Percentiles rank a stretch among this genome's conserved stretches.
These are phyloP conservation scores for Hypanus sabinus DNA, from an alignment of 2,113 vertebrate genomes.

Conservation along the genomic window DNA sequence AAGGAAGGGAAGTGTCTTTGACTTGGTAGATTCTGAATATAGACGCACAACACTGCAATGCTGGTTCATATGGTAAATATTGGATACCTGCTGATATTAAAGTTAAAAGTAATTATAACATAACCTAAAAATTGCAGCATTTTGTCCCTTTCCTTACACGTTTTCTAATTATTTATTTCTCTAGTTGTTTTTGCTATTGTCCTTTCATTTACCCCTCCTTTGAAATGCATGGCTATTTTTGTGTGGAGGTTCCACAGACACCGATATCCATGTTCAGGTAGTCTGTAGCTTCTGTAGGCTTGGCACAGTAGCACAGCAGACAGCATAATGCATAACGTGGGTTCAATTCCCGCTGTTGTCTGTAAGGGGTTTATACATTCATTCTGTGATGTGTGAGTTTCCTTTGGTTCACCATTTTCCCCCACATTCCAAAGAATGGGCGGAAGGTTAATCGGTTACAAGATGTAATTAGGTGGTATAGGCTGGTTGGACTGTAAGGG, in stretches of 20 bases:
- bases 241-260: not conserved
- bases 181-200: not conserved
- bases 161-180: not conserved
- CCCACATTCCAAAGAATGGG: not conserved
- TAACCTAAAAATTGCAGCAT: not conserved
- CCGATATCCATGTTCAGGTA: not conserved
- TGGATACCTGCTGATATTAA: not conserved
- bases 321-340: no score
- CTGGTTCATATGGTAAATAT: constrained; percentile 83
- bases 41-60: constrained; percentile 77
- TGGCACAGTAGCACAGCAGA: no score
- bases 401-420: no score
- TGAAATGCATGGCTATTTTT: not conserved
- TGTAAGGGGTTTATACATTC: no score
- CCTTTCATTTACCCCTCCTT: not conserved
- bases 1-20: constrained; percentile 67
- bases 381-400: no score
- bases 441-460: no score
- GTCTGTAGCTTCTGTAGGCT: no score
- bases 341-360: no score
- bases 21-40: constrained; percentile 66
- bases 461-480: no score
- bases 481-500: no score
- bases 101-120: not conserved
- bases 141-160: not conserved